Conservation (phyloP, 2,888 invertebrate genomes). For the Microctonus hyperodae region DNA sequence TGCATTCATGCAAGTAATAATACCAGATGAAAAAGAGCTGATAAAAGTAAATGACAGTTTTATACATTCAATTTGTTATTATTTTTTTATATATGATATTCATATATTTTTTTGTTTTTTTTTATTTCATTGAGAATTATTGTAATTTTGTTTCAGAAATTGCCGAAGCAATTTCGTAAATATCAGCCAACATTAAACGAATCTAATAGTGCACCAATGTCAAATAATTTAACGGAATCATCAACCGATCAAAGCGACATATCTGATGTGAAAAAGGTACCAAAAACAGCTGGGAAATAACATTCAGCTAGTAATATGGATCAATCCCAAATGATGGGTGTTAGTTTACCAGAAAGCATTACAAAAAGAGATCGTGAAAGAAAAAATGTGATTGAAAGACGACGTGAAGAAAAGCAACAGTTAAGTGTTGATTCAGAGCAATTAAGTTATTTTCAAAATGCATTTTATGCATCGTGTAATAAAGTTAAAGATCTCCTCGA, state of each 20-base stretch:
- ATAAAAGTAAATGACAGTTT: slow-evolving; percentile 19
- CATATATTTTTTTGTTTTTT: neutral
- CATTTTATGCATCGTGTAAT: slow-evolving; percentile 73
- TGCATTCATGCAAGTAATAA: slow-evolving; percentile 17
- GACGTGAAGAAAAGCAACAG: slow-evolving; percentile 71
- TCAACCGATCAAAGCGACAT: neutral
- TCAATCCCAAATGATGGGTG: slow-evolving; percentile 51
- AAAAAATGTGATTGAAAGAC: slow-evolving; percentile 71
- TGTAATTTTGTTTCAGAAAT: slow-evolving; percentile 9
- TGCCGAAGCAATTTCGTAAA: neutral
- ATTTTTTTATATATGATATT: neutral
- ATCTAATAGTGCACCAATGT: neutral
- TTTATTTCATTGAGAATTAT: neutral
- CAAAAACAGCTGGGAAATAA: slow-evolving; percentile 37
- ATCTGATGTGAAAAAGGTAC: slow-evolving; percentile 42
- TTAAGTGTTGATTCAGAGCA: slow-evolving; percentile 72
- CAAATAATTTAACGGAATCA: neutral
- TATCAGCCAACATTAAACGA: slow-evolving; percentile 8
- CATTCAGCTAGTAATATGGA: slow-evolving; percentile 46
- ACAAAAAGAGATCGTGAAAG: slow-evolving; percentile 71
- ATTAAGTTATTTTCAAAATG: slow-evolving; percentile 74
- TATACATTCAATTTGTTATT: neutral
- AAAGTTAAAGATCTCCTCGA: slow-evolving; percentile 71
- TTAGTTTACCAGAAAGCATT: slow-evolving; percentile 63
- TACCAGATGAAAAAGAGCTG: slow-evolving; percentile 20